Conservation (phyloP, 2,888 invertebrate genomes). For the Mesodorylaimus sp. region DNA sequence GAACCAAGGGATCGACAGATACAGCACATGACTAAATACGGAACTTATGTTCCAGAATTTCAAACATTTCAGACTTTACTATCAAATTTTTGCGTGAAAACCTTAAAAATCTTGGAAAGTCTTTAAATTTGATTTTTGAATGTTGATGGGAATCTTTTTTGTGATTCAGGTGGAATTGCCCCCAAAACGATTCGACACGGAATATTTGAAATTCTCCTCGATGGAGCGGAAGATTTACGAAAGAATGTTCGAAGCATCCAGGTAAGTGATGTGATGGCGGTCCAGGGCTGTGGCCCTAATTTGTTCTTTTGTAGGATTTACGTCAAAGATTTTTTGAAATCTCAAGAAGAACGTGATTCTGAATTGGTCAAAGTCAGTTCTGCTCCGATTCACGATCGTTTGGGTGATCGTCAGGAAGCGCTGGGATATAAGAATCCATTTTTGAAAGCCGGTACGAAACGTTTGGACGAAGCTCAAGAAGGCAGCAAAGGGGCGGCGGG, state of each 20-base stretch:
- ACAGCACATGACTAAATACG: no score
- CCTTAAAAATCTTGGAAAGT: no score
- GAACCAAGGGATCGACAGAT: no score
- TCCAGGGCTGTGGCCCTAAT: no score
- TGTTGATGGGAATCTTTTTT: no score
- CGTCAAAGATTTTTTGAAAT: slow-evolving; percentile 3
- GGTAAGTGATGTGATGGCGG: slow-evolving; percentile 12
- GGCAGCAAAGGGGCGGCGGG: no score
- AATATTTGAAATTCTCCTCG: slow-evolving; percentile 24
- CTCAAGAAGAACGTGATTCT: not conserved
- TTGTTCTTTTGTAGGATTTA: not conserved
- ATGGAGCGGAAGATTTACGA: slow-evolving; percentile 28
- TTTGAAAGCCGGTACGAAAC: not conserved
- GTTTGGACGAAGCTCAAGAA: no score
- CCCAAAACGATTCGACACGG: slow-evolving; percentile 20
- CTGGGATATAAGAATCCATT: slow-evolving; percentile 33
- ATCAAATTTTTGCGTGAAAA: no score
- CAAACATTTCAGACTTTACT: not conserved
- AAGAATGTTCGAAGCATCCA: slow-evolving; percentile 20
- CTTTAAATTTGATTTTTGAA: no score
- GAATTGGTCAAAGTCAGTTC: slow-evolving; percentile 1
- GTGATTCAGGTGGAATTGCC: slow-evolving; percentile 23
- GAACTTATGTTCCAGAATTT: no score
- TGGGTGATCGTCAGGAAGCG: slow-evolving; percentile 3
- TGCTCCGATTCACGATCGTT: not conserved